Evolutionary conservation across 2,113 vertebrate species (phyloP).

Genomic region (Sterrhoptilus dennistouni): DNA sequence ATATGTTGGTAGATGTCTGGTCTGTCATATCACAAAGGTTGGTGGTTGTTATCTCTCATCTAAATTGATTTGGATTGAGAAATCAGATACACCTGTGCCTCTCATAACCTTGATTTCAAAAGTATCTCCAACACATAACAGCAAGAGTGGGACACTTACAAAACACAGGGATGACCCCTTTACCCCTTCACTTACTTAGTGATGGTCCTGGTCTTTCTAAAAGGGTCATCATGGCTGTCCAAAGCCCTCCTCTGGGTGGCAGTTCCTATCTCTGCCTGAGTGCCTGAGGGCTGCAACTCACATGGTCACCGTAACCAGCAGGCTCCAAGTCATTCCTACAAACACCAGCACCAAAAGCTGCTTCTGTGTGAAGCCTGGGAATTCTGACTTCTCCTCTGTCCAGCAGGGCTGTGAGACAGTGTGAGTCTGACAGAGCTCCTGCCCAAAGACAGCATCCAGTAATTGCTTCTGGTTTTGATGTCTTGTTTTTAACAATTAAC

Average conservation of each 20-base stretch:
- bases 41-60: background rate
- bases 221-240: background rate
- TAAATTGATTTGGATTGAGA: slow-evolving; percentile 19
- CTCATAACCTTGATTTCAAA: slow-evolving; percentile 2
- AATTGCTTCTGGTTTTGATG: background rate
- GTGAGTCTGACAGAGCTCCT: background rate
- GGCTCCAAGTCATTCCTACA: background rate
- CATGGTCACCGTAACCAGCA: background rate
- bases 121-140: background rate
- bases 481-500: background rate
- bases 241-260: background rate
- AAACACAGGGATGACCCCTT: background rate
- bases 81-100: background rate
- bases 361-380: fast-evolving
- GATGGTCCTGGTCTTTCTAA: background rate
- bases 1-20: background rate
- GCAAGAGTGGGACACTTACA: background rate
- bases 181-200: background rate
- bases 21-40: background rate
- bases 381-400: background rate
- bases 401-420: background rate
- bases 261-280: background rate
- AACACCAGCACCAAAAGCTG: background rate
- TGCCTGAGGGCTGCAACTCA: background rate
- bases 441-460: background rate